These are phyloP conservation scores for Patella pellucida DNA, from an alignment of 2,888 invertebrate species.

Conservation along the genomic window DNA sequence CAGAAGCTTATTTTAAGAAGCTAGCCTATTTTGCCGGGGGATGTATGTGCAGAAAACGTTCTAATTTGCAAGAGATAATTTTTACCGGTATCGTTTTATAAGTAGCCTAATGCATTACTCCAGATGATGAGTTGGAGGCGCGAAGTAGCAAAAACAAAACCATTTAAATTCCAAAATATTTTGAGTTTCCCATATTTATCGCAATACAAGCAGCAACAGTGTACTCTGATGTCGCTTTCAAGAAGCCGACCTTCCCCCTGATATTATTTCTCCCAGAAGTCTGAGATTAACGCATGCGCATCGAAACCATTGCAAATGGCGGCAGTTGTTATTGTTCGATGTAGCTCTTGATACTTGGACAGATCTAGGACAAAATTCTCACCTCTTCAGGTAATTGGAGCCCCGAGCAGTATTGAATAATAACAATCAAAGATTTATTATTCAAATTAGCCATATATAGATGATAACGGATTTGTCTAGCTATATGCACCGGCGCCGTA, in stretches of 20 bases:
- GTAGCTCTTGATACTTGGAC: conserved; percentile 78
- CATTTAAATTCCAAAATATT: too few species aligned
- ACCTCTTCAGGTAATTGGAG: conserved; percentile 71
- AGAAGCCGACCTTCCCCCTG: neutral
- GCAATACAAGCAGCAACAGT: too few species aligned
- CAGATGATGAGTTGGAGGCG: too few species aligned
- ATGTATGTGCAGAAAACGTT: too few species aligned
- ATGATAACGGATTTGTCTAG: neutral
- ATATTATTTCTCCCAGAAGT: conserved; percentile 58
- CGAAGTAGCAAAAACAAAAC: too few species aligned
- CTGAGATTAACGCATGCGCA: conserved; percentile 68
- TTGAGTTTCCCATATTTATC: too few species aligned
- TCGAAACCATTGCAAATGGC: conserved; percentile 91
- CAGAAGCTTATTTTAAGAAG: too few species aligned
- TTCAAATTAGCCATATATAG: neutral
- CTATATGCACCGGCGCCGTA: conserved; percentile 2
- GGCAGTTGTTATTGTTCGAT: conserved; percentile 98
- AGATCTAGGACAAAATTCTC: conserved; percentile 73
- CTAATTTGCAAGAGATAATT: too few species aligned
- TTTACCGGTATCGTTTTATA: too few species aligned
- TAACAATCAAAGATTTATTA: conserved; percentile 17
- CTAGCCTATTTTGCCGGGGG: too few species aligned
- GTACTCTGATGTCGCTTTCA: too few species aligned
- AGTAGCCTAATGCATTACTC: too few species aligned
- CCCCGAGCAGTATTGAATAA: conserved; percentile 14